Conservation (phyloP, 2,113 vertebrate genomes). For the Otus sunia region DNA sequence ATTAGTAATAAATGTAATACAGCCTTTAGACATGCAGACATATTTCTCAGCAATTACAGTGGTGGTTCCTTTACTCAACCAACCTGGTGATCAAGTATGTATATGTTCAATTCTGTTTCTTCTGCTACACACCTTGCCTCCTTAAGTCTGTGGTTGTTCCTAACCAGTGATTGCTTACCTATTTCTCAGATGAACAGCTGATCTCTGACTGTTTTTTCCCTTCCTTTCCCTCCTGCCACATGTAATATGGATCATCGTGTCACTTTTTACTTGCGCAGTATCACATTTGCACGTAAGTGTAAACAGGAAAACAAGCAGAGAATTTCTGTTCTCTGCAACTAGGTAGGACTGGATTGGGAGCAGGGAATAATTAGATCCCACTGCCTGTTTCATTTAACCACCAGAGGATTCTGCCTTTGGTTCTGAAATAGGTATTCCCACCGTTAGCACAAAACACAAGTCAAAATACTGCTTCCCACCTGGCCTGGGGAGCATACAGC, state of each 20-base stretch:
- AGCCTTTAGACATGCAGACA: neutral
- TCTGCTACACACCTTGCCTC: neutral
- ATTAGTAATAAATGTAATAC: neutral
- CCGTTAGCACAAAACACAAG: neutral
- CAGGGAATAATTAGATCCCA: neutral
- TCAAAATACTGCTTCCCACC: neutral
- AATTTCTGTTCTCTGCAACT: neutral
- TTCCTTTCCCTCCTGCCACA: neutral
- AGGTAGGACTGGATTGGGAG: neutral
- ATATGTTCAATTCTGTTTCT: fast-evolving
- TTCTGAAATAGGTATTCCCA: neutral
- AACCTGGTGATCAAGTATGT: neutral
- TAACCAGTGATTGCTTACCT: neutral
- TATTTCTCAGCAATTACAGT: neutral
- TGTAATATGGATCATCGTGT: neutral
- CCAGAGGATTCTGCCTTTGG: neutral
- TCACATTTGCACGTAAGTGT: neutral
- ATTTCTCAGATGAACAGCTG: neutral
- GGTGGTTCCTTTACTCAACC: neutral
- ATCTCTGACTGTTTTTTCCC: neutral
- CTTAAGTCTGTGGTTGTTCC: neutral
- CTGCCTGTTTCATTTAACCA: neutral
- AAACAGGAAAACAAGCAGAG: neutral
- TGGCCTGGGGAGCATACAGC: neutral
- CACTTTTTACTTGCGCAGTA: neutral